phyloP scores from a whole-genome alignment of 2,888 invertebrate species.

The Marronus borbonicus region DNA sequence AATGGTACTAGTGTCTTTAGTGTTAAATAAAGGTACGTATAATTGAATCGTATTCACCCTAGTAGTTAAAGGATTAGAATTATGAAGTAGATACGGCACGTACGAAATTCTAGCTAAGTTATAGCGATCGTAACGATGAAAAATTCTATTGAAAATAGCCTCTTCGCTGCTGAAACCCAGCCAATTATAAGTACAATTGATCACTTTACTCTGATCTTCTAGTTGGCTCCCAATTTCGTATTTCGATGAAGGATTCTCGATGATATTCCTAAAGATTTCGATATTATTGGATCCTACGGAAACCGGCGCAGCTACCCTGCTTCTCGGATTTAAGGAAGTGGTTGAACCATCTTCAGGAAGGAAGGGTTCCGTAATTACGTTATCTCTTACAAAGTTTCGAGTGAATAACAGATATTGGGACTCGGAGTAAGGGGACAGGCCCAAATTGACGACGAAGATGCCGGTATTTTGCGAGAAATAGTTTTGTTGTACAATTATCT shows the following conservation, averaged over 20 bases:
- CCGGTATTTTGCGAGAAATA: slow-evolving; percentile 92
- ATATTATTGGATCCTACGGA: slow-evolving; percentile 94
- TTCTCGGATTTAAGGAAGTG: slow-evolving; percentile 87
- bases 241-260: slow-evolving; percentile 90
- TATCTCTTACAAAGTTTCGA: slow-evolving; percentile 89
- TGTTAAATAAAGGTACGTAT: slow-evolving; percentile 85
- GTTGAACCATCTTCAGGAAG: slow-evolving; percentile 77
- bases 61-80: slow-evolving; percentile 90
- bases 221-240: slow-evolving; percentile 97
- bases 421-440: slow-evolving; percentile 89
- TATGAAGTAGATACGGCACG: slow-evolving; percentile 91
- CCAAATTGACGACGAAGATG: slow-evolving; percentile 88
- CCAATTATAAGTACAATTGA: slow-evolving; percentile 97
- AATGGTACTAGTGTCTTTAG: slow-evolving; percentile 77
- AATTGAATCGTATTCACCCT: slow-evolving; percentile 84
- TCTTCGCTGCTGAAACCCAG: slow-evolving; percentile 85
- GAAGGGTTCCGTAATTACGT: slow-evolving; percentile 90
- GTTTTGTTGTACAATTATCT: slow-evolving; percentile 86
- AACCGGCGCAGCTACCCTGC: slow-evolving; percentile 92
- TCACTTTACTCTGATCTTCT: slow-evolving; percentile 91
- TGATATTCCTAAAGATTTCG: slow-evolving; percentile 89
- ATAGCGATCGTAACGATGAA: slow-evolving; percentile 92
- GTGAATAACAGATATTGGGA: slow-evolving; percentile 88
- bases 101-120: slow-evolving; percentile 94
- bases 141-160: slow-evolving; percentile 82